Evolutionary conservation across 2,113 vertebrate genomes (phyloP).

Genomic region (Steatornis caripensis): DNA sequence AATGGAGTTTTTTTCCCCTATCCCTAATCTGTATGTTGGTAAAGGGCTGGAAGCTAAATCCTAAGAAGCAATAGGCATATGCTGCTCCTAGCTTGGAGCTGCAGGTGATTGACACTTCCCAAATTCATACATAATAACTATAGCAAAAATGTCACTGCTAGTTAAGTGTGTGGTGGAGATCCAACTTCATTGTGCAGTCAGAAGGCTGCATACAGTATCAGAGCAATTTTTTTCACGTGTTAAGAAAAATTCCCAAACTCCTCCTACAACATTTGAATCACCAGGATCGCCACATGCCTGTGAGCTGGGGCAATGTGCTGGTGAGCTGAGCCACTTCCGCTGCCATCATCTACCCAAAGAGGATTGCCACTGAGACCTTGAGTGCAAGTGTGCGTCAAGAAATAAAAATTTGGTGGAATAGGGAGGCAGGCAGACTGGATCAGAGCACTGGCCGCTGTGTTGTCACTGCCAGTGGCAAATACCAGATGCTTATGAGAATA

Average conservation of each 20-base stretch:
- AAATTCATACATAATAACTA: neutral
- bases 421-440: neutral
- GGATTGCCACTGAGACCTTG: neutral
- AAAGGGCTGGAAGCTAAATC: neutral
- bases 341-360: neutral
- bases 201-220: neutral
- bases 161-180: neutral
- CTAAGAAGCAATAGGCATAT: neutral
- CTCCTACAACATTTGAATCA: neutral
- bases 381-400: neutral
- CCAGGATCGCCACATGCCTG: rapidly evolving
- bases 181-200: neutral
- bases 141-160: neutral
- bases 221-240: neutral
- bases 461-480: slow-evolving; percentile 6
- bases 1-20: neutral
- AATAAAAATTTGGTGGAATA: neutral
- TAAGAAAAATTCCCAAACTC: neutral
- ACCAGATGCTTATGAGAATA: slow-evolving; percentile 4
- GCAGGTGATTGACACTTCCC: neutral
- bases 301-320: neutral
- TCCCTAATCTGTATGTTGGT: neutral
- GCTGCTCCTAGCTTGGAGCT: neutral
- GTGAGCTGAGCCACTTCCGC: neutral
- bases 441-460: neutral